Percentiles rank a stretch among this genome's conserved stretches.
These are phyloP conservation scores for Gymnocephalus cernua DNA, from an alignment of 2,113 vertebrate genomes.

Conservation along the genomic window DNA sequence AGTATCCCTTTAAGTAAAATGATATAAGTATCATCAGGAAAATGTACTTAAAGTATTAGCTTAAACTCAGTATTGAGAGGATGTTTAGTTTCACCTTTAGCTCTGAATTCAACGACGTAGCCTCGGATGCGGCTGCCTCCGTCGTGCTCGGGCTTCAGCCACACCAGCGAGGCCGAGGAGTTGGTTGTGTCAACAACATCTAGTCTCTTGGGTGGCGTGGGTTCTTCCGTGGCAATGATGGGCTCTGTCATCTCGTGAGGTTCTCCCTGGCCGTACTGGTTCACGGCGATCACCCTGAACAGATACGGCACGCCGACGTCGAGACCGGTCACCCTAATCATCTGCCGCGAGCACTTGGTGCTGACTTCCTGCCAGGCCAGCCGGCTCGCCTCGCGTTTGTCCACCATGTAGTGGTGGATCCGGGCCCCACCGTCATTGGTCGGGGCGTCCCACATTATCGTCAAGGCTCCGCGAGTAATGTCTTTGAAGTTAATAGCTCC, in stretches of 20 bases:
- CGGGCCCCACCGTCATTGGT: slow-evolving; percentile 92
- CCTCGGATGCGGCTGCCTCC: slow-evolving; percentile 94
- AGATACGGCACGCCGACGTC: slow-evolving; percentile 90
- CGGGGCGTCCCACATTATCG: slow-evolving; percentile 97
- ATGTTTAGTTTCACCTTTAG: slow-evolving; percentile 62
- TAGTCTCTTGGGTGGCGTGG: slow-evolving; percentile 94
- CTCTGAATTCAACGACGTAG: slow-evolving; percentile 94
- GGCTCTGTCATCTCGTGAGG: slow-evolving; percentile 94
- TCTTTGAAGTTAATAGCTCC: slow-evolving; percentile 95
- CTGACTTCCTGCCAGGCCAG: slow-evolving; percentile 95
- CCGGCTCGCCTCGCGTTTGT: slow-evolving; percentile 95
- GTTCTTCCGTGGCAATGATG: slow-evolving; percentile 95
- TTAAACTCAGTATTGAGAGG: too few relatives aligned
- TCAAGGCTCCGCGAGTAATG: slow-evolving; percentile 91
- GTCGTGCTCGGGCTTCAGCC: slow-evolving; percentile 98
- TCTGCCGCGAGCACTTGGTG: slow-evolving; percentile 92
- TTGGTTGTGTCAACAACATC: slow-evolving; percentile 94
- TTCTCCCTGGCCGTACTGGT: slow-evolving; percentile 95
- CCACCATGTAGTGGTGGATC: slow-evolving; percentile 93
- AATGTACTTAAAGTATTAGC: too few relatives aligned
- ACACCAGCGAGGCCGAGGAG: slow-evolving; percentile 92
- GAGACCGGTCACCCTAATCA: slow-evolving; percentile 89
- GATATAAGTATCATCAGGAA: too few relatives aligned
- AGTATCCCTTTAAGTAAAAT: too few relatives aligned
- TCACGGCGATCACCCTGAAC: slow-evolving; percentile 94